These are phyloP conservation scores for Tetramorium alpestre DNA, from an alignment of 1,140 invertebrate genomes.

Conservation along the genomic window DNA sequence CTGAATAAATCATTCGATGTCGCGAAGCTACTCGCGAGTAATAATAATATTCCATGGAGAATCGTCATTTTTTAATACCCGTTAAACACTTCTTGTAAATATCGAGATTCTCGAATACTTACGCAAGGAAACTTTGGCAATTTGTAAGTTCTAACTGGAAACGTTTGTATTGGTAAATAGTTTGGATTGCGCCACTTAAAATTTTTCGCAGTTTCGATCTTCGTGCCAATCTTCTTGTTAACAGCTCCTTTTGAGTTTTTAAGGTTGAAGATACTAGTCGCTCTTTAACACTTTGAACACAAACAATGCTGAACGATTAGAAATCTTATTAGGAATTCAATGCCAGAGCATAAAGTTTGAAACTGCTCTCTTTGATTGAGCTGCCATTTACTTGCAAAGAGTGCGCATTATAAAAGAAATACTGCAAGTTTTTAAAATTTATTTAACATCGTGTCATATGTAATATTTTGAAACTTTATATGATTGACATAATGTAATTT, in stretches of 20 bases:
- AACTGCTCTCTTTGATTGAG: not conserved
- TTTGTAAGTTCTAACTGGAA: not conserved
- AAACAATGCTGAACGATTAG: slow-evolving; percentile 26
- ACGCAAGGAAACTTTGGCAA: not conserved
- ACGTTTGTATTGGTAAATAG: not conserved
- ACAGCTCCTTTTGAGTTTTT: not conserved
- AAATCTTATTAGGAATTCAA: slow-evolving; percentile 44
- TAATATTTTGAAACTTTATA: not conserved
- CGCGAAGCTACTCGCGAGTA: slow-evolving; percentile 37
- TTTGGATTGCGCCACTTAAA: not conserved
- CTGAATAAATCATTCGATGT: slow-evolving; percentile 60
- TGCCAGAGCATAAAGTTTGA: not conserved
- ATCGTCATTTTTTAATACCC: slow-evolving; percentile 30
- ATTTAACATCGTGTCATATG: not conserved
- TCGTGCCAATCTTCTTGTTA: not conserved
- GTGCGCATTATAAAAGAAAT: slow-evolving; percentile 12
- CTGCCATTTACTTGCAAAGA: slow-evolving; percentile 1
- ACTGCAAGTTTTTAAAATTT: not conserved
- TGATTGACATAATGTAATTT: slow-evolving; percentile 28
- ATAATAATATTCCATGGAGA: not conserved
- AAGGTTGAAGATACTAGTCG: not conserved
- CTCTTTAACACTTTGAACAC: slow-evolving; percentile 7
- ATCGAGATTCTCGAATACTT: not conserved
- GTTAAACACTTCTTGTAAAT: slow-evolving; percentile 9
- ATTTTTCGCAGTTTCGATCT: not conserved